These are phyloP conservation scores for Pseudomyrmex dendroicus DNA, from an alignment of 1,140 invertebrate genomes.

Conservation along the genomic window DNA sequence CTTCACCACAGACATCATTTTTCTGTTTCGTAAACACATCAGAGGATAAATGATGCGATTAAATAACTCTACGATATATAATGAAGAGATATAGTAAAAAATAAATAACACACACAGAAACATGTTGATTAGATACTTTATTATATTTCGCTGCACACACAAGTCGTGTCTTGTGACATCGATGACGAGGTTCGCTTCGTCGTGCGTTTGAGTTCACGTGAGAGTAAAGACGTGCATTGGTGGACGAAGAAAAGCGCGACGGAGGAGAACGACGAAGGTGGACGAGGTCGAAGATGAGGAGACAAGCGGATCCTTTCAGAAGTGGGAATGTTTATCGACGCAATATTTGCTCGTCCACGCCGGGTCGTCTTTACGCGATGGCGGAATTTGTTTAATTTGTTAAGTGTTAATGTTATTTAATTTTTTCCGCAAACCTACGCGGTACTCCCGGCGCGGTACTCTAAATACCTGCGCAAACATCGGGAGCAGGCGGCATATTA, in stretches of 20 bases:
- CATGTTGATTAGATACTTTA: no score
- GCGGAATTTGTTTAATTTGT: slow-evolving; percentile 83
- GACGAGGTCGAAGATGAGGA: slow-evolving; percentile 60
- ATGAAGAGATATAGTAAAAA: no score
- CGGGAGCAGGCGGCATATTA: slow-evolving; percentile 68
- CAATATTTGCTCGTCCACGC: slow-evolving; percentile 79
- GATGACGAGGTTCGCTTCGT: not conserved
- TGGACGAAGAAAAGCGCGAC: slow-evolving; percentile 56
- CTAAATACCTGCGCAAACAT: slow-evolving; percentile 77
- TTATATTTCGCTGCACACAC: no score
- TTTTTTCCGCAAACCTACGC: slow-evolving; percentile 79
- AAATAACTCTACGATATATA: no score
- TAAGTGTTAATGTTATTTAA: slow-evolving; percentile 83
- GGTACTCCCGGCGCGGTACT: slow-evolving; percentile 58
- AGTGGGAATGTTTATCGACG: slow-evolving; percentile 82
- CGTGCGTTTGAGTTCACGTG: slow-evolving; percentile 74
- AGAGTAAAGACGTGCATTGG: slow-evolving; percentile 64
- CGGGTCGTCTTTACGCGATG: slow-evolving; percentile 61
- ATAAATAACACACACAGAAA: no score
- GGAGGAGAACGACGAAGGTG: slow-evolving; percentile 48
- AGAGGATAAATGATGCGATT: no score
- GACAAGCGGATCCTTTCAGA: slow-evolving; percentile 78
- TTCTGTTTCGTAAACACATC: no score
- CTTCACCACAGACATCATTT: no score
- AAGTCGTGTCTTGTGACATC: no score